These are phyloP conservation scores for Eospalax fontanierii DNA, from an alignment of 2,797 vertebrate genomes.

Conservation along the genomic window DNA sequence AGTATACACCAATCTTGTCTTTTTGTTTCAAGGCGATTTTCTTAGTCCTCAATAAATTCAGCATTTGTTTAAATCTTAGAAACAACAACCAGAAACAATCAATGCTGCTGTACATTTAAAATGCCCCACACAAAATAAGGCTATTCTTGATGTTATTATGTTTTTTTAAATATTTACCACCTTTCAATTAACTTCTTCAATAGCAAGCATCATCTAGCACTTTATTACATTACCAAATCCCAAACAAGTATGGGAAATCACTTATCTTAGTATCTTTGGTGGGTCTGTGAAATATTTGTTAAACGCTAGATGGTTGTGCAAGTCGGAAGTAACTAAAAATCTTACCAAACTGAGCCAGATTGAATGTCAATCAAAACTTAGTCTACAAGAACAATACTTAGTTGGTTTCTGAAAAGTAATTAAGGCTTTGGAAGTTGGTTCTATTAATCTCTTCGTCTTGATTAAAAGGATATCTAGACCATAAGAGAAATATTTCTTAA, in stretches of 20 bases:
- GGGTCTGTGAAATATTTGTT: slow-evolving; percentile 64
- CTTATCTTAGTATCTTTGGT: slow-evolving; percentile 46
- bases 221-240: slow-evolving; percentile 9
- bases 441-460: slow-evolving; percentile 7
- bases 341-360: slow-evolving; percentile 10
- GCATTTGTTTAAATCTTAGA: slow-evolving; percentile 37
- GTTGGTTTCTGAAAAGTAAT: not conserved
- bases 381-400: not conserved
- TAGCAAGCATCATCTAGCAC: slow-evolving; percentile 13
- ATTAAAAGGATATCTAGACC: slow-evolving; percentile 42
- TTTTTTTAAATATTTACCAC: slow-evolving; percentile 48
- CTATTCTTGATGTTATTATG: slow-evolving; percentile 35
- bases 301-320: slow-evolving; percentile 5
- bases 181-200: slow-evolving; percentile 36
- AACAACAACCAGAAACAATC: slow-evolving; percentile 27
- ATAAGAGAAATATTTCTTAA: slow-evolving; percentile 39
- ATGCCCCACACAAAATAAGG: not conserved
- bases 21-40: slow-evolving; percentile 17
- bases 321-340: slow-evolving; percentile 48
- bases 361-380: slow-evolving; percentile 22
- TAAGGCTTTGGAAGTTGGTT: slow-evolving; percentile 16
- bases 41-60: slow-evolving; percentile 40
- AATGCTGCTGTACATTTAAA: slow-evolving; percentile 1
- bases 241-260: slow-evolving; percentile 53
- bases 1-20: not conserved